phyloP scores from a whole-genome alignment of 2,888 invertebrate species.

The Ptycholaimellus sp. region DNA sequence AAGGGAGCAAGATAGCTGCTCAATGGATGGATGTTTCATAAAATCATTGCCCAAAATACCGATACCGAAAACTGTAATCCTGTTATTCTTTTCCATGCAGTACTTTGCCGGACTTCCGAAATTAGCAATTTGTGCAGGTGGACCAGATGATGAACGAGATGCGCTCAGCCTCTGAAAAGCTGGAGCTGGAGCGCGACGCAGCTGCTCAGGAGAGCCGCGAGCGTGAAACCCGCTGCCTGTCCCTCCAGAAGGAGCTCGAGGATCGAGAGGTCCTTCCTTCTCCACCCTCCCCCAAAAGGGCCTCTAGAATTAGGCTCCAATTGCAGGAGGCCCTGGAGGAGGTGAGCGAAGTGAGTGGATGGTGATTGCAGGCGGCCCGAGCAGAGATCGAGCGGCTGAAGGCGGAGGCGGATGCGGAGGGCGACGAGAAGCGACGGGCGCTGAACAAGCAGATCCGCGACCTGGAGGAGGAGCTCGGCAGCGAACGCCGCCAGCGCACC shows the following conservation, averaged over 20 bases:
- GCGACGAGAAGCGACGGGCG: constrained; percentile 69
- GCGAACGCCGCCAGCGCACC: constrained; percentile 37
- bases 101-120: background rate
- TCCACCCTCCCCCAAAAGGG: too few species aligned
- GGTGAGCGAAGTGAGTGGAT: too few species aligned
- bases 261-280: constrained; percentile 49
- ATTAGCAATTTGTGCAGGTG: too few species aligned
- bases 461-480: constrained; percentile 71
- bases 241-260: constrained; percentile 68
- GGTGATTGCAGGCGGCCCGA: constrained; percentile 42
- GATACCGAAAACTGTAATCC: too few species aligned
- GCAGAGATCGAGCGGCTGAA: constrained; percentile 79
- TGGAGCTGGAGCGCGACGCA: constrained; percentile 48
- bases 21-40: too few species aligned
- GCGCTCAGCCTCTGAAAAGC: too few species aligned
- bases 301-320: too few species aligned
- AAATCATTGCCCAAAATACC: too few species aligned
- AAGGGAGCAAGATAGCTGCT: too few species aligned
- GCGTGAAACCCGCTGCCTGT: constrained; percentile 80
- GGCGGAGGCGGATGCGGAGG: constrained; percentile 61
- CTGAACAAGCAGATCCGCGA: constrained; percentile 60
- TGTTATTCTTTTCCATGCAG: too few species aligned
- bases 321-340: too few species aligned
- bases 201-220: constrained; percentile 61
- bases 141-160: too few species aligned